These are phyloP conservation scores for Plutella xylostella DNA, from an alignment of 2,888 invertebrate genomes.

Conservation along the genomic window DNA sequence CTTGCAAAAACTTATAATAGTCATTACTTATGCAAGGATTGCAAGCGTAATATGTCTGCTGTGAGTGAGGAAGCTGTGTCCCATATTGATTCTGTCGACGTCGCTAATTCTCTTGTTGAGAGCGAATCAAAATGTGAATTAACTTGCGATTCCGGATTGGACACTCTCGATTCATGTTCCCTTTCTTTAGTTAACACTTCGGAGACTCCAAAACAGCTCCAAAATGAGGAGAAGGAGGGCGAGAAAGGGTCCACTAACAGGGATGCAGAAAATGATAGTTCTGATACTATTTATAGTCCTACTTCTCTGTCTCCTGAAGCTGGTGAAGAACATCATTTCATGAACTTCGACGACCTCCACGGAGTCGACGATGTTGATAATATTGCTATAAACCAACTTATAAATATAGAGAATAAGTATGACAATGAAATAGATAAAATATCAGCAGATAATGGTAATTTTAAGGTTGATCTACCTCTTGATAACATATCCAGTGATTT, in stretches of 20 bases:
- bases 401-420: too few species aligned
- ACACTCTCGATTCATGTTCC: slow-evolving; percentile 30
- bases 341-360: too few species aligned
- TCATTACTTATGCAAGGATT: too few species aligned
- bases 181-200: slow-evolving; percentile 23
- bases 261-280: slow-evolving; percentile 21
- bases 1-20: too few species aligned
- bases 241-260: slow-evolving; percentile 15
- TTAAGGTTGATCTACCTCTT: background rate
- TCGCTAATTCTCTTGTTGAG: slow-evolving; percentile 35
- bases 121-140: slow-evolving; percentile 27
- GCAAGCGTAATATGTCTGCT: slow-evolving; percentile 39
- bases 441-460: slow-evolving; percentile 10
- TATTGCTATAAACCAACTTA: too few species aligned
- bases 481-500: too few species aligned
- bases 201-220: slow-evolving; percentile 30
- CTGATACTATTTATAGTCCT: slow-evolving; percentile 24
- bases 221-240: slow-evolving; percentile 9
- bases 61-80: slow-evolving; percentile 25
- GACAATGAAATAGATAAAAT: slow-evolving; percentile 16
- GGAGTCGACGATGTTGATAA: too few species aligned
- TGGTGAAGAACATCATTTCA: too few species aligned
- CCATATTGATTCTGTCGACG: slow-evolving; percentile 43
- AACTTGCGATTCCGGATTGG: slow-evolving; percentile 42
- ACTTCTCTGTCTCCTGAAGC: slow-evolving; percentile 25